phyloP scores from a whole-genome alignment of 2,797 vertebrate genomes.

The Halcyon leucocephala region DNA sequence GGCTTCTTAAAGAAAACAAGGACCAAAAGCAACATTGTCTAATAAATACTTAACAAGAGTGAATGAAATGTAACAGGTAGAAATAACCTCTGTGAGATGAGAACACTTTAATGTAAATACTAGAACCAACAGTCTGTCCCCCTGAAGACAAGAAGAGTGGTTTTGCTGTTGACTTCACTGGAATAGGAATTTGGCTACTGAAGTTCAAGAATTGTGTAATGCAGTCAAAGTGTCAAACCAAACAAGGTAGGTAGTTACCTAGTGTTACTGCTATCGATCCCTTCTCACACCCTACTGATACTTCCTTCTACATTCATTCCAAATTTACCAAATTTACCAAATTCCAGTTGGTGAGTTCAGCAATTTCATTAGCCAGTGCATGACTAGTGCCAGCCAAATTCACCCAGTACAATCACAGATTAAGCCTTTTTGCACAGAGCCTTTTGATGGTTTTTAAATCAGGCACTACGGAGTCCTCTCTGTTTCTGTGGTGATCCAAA shows the following conservation, averaged over 20 bases:
- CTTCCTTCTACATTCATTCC: neutral
- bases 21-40: slow-evolving; percentile 30
- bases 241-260: neutral
- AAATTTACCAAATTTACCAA: too few relatives aligned
- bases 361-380: neutral
- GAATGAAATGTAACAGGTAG: neutral
- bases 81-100: slow-evolving; percentile 55
- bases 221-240: neutral
- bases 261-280: neutral
- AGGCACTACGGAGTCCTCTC: neutral
- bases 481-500: neutral
- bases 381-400: neutral
- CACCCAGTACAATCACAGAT: neutral
- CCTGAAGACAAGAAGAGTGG: neutral
- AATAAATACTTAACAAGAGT: slow-evolving; percentile 60
- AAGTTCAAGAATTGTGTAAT: neutral
- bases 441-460: neutral
- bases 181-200: neutral
- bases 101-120: slow-evolving; percentile 19
- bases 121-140: neutral
- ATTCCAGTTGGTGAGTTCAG: neutral
- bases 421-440: neutral
- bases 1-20: slow-evolving; percentile 45
- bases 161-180: neutral
- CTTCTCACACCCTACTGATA: neutral